Conservation (phyloP, 2,797 vertebrate genomes). For the Paguma larvata region DNA sequence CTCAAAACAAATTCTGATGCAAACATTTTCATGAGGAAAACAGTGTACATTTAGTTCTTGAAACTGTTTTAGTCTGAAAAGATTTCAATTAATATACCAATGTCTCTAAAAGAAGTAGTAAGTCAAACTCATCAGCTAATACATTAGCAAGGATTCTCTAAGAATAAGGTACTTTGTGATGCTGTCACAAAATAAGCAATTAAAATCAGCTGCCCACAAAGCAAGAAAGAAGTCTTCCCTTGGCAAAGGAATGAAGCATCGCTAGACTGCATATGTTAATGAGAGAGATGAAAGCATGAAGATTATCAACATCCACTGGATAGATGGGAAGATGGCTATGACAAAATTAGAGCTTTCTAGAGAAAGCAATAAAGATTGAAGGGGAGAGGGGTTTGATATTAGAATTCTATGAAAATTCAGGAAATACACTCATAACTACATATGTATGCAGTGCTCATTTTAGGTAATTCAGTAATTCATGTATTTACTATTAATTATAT, state of each 20-base stretch:
- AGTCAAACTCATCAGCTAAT: not conserved
- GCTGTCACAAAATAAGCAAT: not conserved
- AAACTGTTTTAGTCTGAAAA: not conserved
- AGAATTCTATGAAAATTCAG: not conserved
- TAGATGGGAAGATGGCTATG: not conserved
- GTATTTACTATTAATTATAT: not conserved
- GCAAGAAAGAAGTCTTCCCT: not conserved
- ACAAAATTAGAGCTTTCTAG: not conserved
- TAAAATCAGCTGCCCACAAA: not conserved
- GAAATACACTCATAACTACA: not conserved
- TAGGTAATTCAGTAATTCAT: not conserved
- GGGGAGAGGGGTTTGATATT: not conserved
- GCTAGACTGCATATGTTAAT: fast-evolving
- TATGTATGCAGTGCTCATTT: not conserved
- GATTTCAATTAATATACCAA: not conserved
- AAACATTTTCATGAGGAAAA: not conserved
- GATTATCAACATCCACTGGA: not conserved
- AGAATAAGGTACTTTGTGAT: not conserved
- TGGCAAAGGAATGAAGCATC: not conserved
- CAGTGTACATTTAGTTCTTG: not conserved
- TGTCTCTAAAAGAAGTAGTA: not conserved
- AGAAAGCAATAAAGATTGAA: not conserved
- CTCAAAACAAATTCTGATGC: not conserved
- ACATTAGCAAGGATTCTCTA: not conserved
- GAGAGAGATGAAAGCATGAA: not conserved